These are phyloP conservation scores for Phylloscopus whistleri DNA, from an alignment of 2,113 vertebrate species.

Conservation along the genomic window DNA sequence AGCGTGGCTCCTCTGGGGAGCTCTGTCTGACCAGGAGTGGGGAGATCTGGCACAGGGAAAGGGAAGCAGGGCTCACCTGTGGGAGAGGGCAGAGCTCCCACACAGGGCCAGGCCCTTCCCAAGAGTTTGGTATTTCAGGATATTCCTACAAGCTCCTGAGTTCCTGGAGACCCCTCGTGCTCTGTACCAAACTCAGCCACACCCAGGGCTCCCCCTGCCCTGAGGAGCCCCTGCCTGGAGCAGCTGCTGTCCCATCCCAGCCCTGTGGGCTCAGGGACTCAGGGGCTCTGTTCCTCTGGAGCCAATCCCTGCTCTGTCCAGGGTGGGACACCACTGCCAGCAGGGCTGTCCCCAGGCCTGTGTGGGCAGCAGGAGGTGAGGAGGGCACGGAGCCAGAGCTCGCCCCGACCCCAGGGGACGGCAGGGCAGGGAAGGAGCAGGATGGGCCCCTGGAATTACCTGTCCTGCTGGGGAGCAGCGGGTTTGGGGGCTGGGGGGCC, in stretches of 20 bases:
- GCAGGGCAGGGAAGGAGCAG: neutral
- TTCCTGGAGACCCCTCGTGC: neutral
- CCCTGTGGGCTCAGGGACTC: neutral
- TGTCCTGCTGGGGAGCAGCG: neutral
- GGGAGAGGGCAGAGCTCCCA: neutral
- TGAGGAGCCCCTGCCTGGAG: neutral
- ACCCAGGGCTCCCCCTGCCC: neutral
- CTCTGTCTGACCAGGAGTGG: neutral
- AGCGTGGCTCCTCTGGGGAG: neutral
- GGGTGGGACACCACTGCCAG: neutral
- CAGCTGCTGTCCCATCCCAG: neutral
- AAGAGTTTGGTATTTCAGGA: neutral
- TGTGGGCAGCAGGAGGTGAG: neutral
- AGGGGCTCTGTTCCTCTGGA: neutral
- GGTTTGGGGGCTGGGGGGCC: neutral
- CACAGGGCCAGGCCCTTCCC: neutral
- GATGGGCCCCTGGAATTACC: neutral
- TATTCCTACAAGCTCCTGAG: neutral
- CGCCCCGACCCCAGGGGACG: rapidly evolving
- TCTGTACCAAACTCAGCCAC: neutral
- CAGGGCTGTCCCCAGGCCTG: neutral
- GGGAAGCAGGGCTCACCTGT: neutral
- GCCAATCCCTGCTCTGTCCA: too few species aligned
- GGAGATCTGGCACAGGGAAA: neutral
- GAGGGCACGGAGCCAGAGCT: neutral